Percentiles rank a stretch among this genome's conserved stretches.
Evolutionary conservation across 92 coral and sea anemone species (phyloP).

Genomic region (Metridium senile): DNA sequence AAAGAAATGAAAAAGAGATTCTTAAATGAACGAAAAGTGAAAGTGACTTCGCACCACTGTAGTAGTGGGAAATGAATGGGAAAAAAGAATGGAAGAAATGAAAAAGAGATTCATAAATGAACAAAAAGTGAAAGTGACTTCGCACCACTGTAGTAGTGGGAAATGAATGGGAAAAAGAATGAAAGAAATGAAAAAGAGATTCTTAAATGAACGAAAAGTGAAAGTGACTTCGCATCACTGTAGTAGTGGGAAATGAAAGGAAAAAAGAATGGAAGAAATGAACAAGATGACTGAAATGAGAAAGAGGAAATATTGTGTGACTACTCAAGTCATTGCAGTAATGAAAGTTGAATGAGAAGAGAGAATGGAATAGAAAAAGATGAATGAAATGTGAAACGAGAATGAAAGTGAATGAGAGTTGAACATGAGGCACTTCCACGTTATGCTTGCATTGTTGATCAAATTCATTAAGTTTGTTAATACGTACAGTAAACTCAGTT

Average conservation of each 20-base stretch:
- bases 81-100: not conserved
- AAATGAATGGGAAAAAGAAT: not conserved
- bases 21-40: not conserved
- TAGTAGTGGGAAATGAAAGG: not conserved
- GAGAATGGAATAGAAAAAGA: not conserved
- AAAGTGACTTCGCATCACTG: not conserved
- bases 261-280: not conserved
- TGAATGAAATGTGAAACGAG: not conserved
- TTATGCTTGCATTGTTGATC: not conserved
- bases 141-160: not conserved
- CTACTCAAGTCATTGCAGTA: too few relatives aligned
- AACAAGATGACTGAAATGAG: not conserved
- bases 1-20: not conserved
- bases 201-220: not conserved
- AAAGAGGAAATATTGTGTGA: too few relatives aligned
- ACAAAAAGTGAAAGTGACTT: not conserved
- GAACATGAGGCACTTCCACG: not conserved
- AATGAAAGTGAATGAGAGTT: not conserved
- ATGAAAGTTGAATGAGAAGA: slow-evolving; percentile 5
- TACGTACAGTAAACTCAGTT: not conserved
- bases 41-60: not conserved
- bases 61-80: too few relatives aligned
- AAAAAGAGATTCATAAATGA: not conserved
- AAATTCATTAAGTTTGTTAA: not conserved
- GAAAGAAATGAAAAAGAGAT: not conserved